Conservation (phyloP, 2,888 invertebrate species). For the Hydropsyche betteni region DNA sequence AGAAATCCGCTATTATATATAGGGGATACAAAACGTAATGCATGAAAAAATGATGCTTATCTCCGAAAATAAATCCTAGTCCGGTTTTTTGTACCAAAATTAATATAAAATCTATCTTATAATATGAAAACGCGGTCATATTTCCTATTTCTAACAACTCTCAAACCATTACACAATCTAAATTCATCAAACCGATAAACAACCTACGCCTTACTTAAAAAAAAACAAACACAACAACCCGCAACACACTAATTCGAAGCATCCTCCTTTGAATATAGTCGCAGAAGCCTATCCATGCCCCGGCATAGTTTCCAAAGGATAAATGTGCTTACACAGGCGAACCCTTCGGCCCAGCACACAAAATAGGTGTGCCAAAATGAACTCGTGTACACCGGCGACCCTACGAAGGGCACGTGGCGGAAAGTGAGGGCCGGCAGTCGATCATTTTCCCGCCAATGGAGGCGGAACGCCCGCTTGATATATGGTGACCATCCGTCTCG, state of each 20-base stretch:
- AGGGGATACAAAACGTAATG: no score
- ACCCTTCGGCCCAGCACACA: not conserved
- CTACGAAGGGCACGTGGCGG: not conserved
- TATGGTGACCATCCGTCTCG: constrained; percentile 11
- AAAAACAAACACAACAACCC: no score
- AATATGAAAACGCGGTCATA: no score
- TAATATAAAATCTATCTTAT: no score
- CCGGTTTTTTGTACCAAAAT: no score
- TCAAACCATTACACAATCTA: no score
- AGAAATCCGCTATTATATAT: no score
- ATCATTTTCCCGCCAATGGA: not conserved
- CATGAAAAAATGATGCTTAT: no score
- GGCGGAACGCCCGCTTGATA: not conserved
- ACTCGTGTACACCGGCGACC: not conserved
- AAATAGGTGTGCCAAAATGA: not conserved
- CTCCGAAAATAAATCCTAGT: no score
- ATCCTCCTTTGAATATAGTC: not conserved
- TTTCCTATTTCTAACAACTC: not conserved
- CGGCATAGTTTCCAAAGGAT: constrained; percentile 16
- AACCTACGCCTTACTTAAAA: no score
- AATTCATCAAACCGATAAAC: not conserved
- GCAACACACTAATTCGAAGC: no score
- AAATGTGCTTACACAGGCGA: constrained; percentile 2
- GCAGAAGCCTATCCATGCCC: not conserved
- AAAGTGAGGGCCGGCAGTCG: not conserved